These are phyloP conservation scores for Orthosia cruda DNA, from an alignment of 2,888 invertebrate species.

Conservation along the genomic window DNA sequence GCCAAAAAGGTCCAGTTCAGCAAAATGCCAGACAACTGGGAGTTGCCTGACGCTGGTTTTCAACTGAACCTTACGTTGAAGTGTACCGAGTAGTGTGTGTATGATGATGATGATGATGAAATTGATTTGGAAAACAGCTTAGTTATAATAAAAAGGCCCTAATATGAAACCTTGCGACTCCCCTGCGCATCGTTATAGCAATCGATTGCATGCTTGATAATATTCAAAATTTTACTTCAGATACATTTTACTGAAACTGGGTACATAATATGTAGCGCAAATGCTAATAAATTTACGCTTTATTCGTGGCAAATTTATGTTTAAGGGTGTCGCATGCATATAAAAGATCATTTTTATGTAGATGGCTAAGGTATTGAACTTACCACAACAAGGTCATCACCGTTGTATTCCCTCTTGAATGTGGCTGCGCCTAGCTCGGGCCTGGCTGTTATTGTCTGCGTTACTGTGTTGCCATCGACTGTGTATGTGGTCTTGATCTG, in stretches of 20 bases:
- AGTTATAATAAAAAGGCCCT: not conserved
- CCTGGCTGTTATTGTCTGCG: constrained; percentile 70
- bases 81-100: too few relatives aligned
- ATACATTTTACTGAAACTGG: not conserved
- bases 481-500: constrained; percentile 77
- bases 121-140: not conserved
- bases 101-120: not conserved
- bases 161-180: not conserved
- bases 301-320: too few relatives aligned
- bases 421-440: constrained; percentile 65
- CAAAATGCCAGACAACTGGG: too few relatives aligned
- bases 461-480: constrained; percentile 78
- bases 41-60: too few relatives aligned
- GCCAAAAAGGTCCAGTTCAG: too few relatives aligned
- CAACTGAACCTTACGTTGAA: too few relatives aligned
- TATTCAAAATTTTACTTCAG: not conserved
- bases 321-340: not conserved
- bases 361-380: constrained; percentile 44
- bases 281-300: too few relatives aligned
- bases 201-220: not conserved
- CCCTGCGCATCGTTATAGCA: too few relatives aligned
- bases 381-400: constrained; percentile 78
- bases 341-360: not conserved
- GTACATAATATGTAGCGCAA: too few relatives aligned
- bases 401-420: constrained; percentile 77